Percentiles rank a stretch among this genome's conserved stretches.
phyloP scores from a whole-genome alignment of 2,113 vertebrate species.

The Phylloscopus trochilus region DNA sequence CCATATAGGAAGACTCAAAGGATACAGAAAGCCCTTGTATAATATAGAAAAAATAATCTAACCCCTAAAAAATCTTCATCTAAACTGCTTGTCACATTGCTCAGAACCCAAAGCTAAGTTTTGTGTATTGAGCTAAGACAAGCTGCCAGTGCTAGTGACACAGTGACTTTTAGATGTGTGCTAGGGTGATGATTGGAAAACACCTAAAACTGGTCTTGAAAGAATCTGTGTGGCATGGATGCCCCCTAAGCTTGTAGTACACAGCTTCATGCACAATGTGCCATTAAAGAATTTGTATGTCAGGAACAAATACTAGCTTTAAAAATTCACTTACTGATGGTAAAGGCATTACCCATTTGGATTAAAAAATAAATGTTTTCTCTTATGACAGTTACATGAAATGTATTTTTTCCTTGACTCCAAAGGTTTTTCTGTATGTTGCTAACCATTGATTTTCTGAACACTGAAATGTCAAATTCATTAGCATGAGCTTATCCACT shows the following conservation, averaged over 20 bases:
- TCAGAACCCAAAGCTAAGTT: background rate
- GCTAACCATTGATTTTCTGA: background rate
- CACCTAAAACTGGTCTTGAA: background rate
- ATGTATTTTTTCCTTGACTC: background rate
- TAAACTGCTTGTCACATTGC: background rate
- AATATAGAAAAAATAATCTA: background rate
- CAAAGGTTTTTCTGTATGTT: background rate
- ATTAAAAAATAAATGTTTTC: background rate
- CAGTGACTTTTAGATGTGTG: background rate
- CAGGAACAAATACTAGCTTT: background rate
- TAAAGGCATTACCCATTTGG: background rate
- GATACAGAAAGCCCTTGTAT: background rate
- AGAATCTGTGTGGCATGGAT: background rate
- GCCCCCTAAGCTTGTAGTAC: background rate
- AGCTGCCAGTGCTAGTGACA: background rate
- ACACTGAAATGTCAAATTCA: background rate
- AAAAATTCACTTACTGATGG: background rate
- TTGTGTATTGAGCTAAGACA: accelerated
- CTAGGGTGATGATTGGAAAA: background rate
- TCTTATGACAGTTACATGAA: background rate
- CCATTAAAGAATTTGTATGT: background rate
- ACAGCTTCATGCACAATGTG: background rate
- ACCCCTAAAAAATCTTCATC: background rate
- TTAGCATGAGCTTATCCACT: background rate
- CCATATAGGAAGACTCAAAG: background rate